A percentile compares a stretch with the other conserved stretches of the same genome.
Conservation (phyloP, 2,797 vertebrate genomes). For the Clarias platycephalus region DNA sequence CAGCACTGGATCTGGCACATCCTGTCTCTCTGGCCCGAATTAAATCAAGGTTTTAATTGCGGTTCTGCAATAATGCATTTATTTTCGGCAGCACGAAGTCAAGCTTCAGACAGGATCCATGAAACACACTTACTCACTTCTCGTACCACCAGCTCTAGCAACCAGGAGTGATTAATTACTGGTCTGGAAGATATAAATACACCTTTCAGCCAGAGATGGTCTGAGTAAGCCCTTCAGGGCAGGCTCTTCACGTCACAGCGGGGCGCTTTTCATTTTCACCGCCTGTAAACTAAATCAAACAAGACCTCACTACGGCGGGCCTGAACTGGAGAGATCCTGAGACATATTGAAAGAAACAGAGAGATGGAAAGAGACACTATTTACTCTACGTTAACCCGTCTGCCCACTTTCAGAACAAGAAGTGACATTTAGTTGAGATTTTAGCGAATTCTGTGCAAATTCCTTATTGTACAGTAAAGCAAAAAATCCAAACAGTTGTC, state of each 20-base stretch:
- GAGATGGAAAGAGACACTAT: neutral
- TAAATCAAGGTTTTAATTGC: slow-evolving; percentile 77
- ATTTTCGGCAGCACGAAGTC: slow-evolving; percentile 72
- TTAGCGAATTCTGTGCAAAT: neutral
- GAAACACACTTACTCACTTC: slow-evolving; percentile 60
- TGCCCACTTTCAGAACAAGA: neutral
- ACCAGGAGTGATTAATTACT: slow-evolving; percentile 81
- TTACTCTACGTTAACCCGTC: neutral
- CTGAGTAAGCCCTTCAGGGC: slow-evolving; percentile 69
- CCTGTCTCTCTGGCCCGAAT: slow-evolving; percentile 69
- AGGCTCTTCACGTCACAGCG: slow-evolving; percentile 65
- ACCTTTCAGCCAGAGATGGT: slow-evolving; percentile 73
- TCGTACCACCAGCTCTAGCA: slow-evolving; percentile 32
- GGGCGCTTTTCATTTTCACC: slow-evolving; percentile 65
- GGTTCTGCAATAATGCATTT: slow-evolving; percentile 66
- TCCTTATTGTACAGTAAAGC: no score
- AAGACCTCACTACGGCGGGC: slow-evolving; percentile 52
- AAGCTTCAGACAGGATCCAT: slow-evolving; percentile 64
- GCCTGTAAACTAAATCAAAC: slow-evolving; percentile 64
- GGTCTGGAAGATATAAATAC: slow-evolving; percentile 84
- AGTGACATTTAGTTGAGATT: neutral
- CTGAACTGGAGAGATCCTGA: slow-evolving; percentile 35
- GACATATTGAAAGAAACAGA: slow-evolving; percentile 23
- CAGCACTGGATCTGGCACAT: slow-evolving; percentile 46
- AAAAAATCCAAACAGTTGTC: no score